These are phyloP conservation scores for Sinocyclocheilus anophthalmus DNA, from an alignment of 2,113 vertebrate species.

Conservation along the genomic window DNA sequence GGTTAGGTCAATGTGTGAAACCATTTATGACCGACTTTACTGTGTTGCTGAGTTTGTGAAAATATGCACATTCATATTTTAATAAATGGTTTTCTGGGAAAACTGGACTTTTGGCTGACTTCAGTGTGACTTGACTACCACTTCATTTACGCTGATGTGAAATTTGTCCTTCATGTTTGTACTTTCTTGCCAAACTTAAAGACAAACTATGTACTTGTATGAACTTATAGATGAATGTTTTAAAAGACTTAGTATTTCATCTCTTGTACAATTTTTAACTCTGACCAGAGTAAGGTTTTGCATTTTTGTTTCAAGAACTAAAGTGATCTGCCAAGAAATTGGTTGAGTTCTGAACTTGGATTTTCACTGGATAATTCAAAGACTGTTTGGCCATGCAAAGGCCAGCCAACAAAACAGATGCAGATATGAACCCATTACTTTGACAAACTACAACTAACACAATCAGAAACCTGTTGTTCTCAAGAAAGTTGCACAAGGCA, in stretches of 20 bases:
- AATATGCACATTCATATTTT: background rate
- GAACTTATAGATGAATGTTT: background rate
- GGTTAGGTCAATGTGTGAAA: background rate
- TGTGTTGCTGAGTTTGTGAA: conserved; percentile 6
- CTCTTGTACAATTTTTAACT: conserved; percentile 19
- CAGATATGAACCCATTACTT: conserved; percentile 60
- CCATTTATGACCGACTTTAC: conserved; percentile 17
- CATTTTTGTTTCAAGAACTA: conserved; percentile 3
- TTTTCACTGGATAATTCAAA: conserved; percentile 49
- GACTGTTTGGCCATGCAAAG: conserved; percentile 57
- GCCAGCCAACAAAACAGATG: conserved; percentile 66
- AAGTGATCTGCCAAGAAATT: conserved; percentile 29
- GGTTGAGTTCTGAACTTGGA: background rate
- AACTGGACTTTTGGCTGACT: conserved; percentile 17
- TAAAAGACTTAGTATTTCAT: conserved; percentile 10
- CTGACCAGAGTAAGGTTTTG: background rate
- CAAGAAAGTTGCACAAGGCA: conserved; percentile 1
- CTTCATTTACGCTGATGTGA: background rate
- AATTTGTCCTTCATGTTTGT: background rate
- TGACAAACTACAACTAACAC: conserved; percentile 56
- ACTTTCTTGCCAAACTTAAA: background rate
- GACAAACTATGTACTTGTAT: background rate
- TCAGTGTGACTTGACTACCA: background rate
- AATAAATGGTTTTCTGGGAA: conserved; percentile 24
- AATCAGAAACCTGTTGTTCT: conserved; percentile 56